These are phyloP conservation scores for Chironomus striatipennis DNA, from an alignment of 1,140 invertebrate species.

Conservation along the genomic window DNA sequence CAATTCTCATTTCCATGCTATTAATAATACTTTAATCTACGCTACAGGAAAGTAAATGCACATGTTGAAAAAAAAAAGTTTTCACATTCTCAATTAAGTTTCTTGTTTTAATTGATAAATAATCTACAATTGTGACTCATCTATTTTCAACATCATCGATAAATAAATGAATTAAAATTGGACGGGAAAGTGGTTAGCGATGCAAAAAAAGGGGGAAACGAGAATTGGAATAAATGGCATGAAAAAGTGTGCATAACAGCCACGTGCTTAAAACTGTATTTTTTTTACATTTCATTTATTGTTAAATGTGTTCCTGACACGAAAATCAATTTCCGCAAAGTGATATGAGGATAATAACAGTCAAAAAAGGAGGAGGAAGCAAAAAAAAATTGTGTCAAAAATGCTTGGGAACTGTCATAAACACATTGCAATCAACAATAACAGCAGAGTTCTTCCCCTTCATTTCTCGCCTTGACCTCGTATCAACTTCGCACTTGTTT, in stretches of 20 bases:
- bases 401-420: neutral
- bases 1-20: neutral
- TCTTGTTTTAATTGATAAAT: neutral
- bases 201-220: neutral
- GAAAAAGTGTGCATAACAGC: neutral
- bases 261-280: conserved; percentile 6
- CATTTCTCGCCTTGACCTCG: neutral
- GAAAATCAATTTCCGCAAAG: neutral
- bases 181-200: neutral
- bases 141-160: neutral
- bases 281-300: neutral
- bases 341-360: neutral
- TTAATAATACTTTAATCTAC: neutral
- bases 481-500: neutral
- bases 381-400: neutral
- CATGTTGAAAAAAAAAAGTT: neutral
- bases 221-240: neutral
- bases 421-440: neutral
- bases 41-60: neutral
- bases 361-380: neutral
- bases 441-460: too few species aligned
- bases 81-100: neutral
- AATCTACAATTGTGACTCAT: neutral
- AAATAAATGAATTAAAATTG: neutral
- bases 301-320: neutral